Percentiles rank a stretch among this genome's conserved stretches.
These are phyloP conservation scores for Cyclophora punctaria DNA, from an alignment of 2,888 invertebrate genomes.

Conservation along the genomic window DNA sequence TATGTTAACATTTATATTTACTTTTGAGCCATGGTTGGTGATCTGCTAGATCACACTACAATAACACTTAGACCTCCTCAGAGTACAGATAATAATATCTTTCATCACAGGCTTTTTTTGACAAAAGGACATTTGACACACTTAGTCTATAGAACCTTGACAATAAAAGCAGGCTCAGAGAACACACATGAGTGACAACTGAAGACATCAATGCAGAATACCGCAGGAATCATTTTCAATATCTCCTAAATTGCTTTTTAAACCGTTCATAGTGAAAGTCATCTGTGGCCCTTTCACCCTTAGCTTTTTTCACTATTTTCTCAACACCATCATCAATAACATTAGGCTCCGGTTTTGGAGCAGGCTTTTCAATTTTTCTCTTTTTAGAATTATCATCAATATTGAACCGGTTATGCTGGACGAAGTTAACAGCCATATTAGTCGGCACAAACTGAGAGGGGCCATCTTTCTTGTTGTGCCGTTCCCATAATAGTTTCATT, in stretches of 20 bases:
- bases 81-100: too few species aligned
- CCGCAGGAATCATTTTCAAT: slow-evolving; percentile 53
- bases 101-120: too few species aligned
- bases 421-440: slow-evolving; percentile 98
- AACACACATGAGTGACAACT: too few species aligned
- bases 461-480: slow-evolving; percentile 92
- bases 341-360: slow-evolving; percentile 46
- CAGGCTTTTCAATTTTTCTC: slow-evolving; percentile 74
- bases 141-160: too few species aligned
- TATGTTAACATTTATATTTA: too few species aligned
- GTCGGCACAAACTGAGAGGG: slow-evolving; percentile 97
- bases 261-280: slow-evolving; percentile 98
- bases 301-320: slow-evolving; percentile 77
- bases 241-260: slow-evolving; percentile 94
- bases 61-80: too few species aligned
- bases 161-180: too few species aligned
- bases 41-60: too few species aligned
- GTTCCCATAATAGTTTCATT: slow-evolving; percentile 90
- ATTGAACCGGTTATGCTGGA: slow-evolving; percentile 97
- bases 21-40: too few species aligned
- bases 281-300: slow-evolving; percentile 94
- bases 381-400: slow-evolving; percentile 82
- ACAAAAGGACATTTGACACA: too few species aligned
- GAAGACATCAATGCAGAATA: too few species aligned
- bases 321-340: slow-evolving; percentile 64